These are phyloP conservation scores for Malurus elegans DNA, from an alignment of 2,113 vertebrate genomes.

Conservation along the genomic window DNA sequence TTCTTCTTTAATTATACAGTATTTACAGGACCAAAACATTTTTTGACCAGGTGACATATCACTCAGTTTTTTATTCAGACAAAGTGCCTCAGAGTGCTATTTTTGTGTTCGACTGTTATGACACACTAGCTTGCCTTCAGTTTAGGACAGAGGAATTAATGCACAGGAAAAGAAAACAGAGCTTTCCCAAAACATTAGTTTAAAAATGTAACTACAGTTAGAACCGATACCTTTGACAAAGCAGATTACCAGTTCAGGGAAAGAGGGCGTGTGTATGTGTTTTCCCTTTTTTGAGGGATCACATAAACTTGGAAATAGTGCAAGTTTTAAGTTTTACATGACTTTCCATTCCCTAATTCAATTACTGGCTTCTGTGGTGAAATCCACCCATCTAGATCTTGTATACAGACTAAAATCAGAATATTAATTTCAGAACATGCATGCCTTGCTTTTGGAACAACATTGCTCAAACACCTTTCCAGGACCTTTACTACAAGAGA, in stretches of 20 bases:
- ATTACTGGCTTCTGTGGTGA: neutral
- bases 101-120: neutral
- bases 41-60: neutral
- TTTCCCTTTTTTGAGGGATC: neutral
- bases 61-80: neutral
- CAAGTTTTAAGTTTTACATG: neutral
- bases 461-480: neutral
- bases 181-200: neutral
- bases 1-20: neutral
- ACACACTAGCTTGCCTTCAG: neutral
- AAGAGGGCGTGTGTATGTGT: rapidly evolving
- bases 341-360: neutral
- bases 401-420: neutral
- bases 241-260: neutral
- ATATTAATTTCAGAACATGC: rapidly evolving
- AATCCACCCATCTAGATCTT: neutral
- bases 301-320: neutral
- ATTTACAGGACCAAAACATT: neutral
- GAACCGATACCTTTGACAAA: neutral
- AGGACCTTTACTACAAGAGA: neutral
- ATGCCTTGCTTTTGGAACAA: neutral
- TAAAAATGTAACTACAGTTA: neutral
- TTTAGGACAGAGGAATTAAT: neutral
- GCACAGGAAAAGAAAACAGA: neutral
- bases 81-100: neutral